Conservation (phyloP, 1,140 invertebrate species). For the Drosophila triauraria region DNA sequence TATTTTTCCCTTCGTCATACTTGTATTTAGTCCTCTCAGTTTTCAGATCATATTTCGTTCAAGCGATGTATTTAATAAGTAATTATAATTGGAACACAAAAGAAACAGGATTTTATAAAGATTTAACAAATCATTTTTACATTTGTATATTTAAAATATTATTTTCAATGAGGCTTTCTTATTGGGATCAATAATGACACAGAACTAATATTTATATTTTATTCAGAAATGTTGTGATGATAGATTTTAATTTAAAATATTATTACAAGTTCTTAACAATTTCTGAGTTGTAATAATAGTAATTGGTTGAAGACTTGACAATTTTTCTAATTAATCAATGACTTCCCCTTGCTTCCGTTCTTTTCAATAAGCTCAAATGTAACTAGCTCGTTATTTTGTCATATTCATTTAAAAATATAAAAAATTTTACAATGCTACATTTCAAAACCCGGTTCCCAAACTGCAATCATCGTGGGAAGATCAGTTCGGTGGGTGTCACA, state of each 20-base stretch:
- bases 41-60: background rate
- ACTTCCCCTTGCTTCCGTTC: background rate
- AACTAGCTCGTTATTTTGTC: background rate
- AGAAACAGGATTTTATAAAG: background rate
- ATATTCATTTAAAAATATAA: constrained; percentile 14
- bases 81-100: too few relatives aligned
- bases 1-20: background rate
- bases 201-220: too few relatives aligned
- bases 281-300: background rate
- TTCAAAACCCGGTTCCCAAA: constrained; percentile 24
- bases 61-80: background rate
- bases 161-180: background rate
- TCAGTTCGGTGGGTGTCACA: constrained; percentile 48
- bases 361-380: background rate
- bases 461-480: constrained; percentile 39
- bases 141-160: too few relatives aligned
- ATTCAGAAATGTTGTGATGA: too few relatives aligned
- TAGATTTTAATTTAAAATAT: background rate
- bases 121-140: too few relatives aligned
- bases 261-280: background rate
- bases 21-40: background rate
- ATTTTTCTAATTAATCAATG: background rate
- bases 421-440: background rate
- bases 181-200: background rate
- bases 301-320: background rate